Percentiles rank a stretch among this genome's conserved stretches.
These are phyloP conservation scores for Sminthopsis crassicaudata DNA, from an alignment of 2,113 vertebrate genomes.

Conservation along the genomic window DNA sequence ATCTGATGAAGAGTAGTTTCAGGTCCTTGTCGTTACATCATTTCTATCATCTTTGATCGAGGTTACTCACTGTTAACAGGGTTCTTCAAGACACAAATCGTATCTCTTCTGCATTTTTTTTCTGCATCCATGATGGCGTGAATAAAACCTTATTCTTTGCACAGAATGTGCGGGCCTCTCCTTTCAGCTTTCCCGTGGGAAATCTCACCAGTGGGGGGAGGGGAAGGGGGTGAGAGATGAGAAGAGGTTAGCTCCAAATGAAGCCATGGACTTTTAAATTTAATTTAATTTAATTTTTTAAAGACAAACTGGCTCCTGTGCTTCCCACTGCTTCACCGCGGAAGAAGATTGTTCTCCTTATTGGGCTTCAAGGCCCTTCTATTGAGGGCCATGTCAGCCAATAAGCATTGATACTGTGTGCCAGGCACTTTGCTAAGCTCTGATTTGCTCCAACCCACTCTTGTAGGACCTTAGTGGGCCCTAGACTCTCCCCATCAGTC, in stretches of 20 bases:
- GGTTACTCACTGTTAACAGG: neutral
- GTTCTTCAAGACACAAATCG: neutral
- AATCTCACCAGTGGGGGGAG: neutral
- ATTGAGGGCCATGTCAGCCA: neutral
- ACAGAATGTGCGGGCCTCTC: conserved; percentile 47
- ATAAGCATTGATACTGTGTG: neutral
- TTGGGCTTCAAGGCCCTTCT: neutral
- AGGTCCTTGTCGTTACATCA: neutral
- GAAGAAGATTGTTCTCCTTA: neutral
- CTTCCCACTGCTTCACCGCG: neutral
- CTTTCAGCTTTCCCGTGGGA: conserved; percentile 11
- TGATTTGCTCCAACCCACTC: neutral
- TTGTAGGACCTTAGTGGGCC: neutral
- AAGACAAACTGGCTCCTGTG: neutral
- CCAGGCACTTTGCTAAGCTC: neutral
- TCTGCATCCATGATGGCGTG: conserved; percentile 54
- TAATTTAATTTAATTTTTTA: no score
- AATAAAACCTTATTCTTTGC: conserved; percentile 69
- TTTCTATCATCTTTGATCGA: conserved; percentile 37
- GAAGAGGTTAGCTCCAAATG: neutral
- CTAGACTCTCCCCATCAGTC: neutral
- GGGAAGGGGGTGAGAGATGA: neutral
- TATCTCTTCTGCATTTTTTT: conserved; percentile 18
- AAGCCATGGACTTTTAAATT: neutral
- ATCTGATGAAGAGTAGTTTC: conserved; percentile 2